Evolutionary conservation across 1,140 invertebrate species (phyloP), one percentile per base, ranked within the genome.

Genomic region (Battus philenor): DNA sequence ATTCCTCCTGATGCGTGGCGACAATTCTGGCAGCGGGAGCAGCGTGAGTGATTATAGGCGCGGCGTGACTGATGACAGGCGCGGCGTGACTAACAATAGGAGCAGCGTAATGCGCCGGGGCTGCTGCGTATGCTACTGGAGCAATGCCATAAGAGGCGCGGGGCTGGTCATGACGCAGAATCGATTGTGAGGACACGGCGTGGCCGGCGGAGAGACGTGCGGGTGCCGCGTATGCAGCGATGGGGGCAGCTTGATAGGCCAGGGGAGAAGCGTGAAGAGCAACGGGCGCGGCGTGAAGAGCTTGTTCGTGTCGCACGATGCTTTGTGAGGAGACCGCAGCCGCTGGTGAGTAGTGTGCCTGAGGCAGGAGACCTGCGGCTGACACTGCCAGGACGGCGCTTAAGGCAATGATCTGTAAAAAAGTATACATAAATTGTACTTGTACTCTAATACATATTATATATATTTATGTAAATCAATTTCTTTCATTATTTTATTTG

Each of bases 61-160:
- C 43, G 47, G 53, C 32, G 44, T 44, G 41, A 39, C 53, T 22
- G 24, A 47, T 44, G 29, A 60, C 39, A 1, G 87, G 55, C 1
- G 77, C 81, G 0, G 89, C 87, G 49, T 71, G 57, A 0, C 72
- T 74, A 4, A 79, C 77, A 34, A 83, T 73, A 15, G 86, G 79
- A 31, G 84, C 68, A 10, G 84, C 89, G 3, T 87, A 85, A 32
- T 34, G 31, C 0, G 50, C 43, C 11, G 47, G 59, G 12, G 63
- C 47, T 20, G 64, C 50, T n/a, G n/a, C n/a, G 47, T 58, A 58
- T 5, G 51, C 32, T 18, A 64, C 52, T 7, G 57, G 49, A 11
- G 55, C 57, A 18, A 38, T 38, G 34, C 34, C 34, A 12, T 38
- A 38, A 0, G 34, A 18, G 7, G 89, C 88, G 49, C 69, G 58